Evolutionary conservation across 2,888 invertebrate species (phyloP).

Genomic region (Spisula solida): DNA sequence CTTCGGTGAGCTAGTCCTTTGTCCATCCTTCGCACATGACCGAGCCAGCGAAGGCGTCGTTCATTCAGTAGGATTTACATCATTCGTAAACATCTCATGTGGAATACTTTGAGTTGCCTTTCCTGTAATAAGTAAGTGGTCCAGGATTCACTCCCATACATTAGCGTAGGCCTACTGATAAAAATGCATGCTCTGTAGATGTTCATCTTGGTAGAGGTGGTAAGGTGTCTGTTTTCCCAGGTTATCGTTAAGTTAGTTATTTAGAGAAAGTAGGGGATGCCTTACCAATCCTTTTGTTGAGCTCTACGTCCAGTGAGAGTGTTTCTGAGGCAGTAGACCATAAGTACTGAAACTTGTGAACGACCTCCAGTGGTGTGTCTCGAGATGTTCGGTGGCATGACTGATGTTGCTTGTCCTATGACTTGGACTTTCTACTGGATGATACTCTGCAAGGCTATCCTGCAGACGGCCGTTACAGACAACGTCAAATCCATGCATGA

Average conservation of each 20-base stretch:
- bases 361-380: not conserved
- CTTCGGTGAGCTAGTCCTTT: too few relatives aligned
- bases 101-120: too few relatives aligned
- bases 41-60: too few relatives aligned
- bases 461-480: too few relatives aligned
- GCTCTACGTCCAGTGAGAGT: not conserved
- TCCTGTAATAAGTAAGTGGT: too few relatives aligned
- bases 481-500: too few relatives aligned
- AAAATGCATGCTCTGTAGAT: not conserved
- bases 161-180: too few relatives aligned
- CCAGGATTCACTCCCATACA: too few relatives aligned
- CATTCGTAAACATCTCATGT: too few relatives aligned
- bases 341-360: not conserved
- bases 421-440: not conserved
- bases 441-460: too few relatives aligned
- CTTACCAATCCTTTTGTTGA: not conserved
- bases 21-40: too few relatives aligned
- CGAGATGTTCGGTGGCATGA: not conserved
- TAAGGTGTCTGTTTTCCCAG: not conserved
- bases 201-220: not conserved
- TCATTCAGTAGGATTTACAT: too few relatives aligned
- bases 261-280: not conserved
- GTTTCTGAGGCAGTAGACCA: not conserved
- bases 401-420: not conserved
- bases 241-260: not conserved